phyloP scores from a whole-genome alignment of 2,888 invertebrate genomes.

The Dynastes tityus region DNA sequence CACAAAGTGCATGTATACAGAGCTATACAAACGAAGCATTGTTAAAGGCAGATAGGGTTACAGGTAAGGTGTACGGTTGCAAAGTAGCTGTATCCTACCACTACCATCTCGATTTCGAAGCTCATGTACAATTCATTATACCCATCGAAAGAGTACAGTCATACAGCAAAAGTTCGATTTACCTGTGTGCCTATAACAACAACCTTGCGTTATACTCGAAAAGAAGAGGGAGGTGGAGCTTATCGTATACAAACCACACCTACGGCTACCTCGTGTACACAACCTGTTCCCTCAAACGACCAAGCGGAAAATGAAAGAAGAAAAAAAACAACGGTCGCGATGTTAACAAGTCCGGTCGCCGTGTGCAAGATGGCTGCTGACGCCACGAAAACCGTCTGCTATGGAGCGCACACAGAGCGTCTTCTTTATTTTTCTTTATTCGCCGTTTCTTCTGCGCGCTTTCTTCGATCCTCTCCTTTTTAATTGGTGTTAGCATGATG shows the following conservation, averaged over 20 bases:
- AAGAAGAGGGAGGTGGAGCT: constrained; percentile 35
- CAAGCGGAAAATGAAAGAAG: constrained; percentile 2
- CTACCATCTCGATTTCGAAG: constrained; percentile 55
- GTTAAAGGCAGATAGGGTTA: constrained; percentile 42
- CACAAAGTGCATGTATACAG: background rate
- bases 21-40: constrained; percentile 17
- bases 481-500: constrained; percentile 69
- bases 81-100: constrained; percentile 43
- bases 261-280: constrained; percentile 61
- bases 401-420: constrained; percentile 57
- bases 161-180: constrained; percentile 65
- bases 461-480: constrained; percentile 54
- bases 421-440: constrained; percentile 62
- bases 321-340: constrained; percentile 60
- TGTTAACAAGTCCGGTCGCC: constrained; percentile 67
- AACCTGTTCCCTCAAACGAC: constrained; percentile 64
- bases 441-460: background rate
- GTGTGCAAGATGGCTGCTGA: constrained; percentile 69
- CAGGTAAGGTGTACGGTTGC: constrained; percentile 45
- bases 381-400: constrained; percentile 65
- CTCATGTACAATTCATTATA: constrained; percentile 61
- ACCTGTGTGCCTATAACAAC: constrained; percentile 55
- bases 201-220: constrained; percentile 17
- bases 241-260: constrained; percentile 62
- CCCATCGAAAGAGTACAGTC: constrained; percentile 59